phyloP scores from a whole-genome alignment of 2,113 vertebrate genomes.

The Phyllostomus discolor region DNA sequence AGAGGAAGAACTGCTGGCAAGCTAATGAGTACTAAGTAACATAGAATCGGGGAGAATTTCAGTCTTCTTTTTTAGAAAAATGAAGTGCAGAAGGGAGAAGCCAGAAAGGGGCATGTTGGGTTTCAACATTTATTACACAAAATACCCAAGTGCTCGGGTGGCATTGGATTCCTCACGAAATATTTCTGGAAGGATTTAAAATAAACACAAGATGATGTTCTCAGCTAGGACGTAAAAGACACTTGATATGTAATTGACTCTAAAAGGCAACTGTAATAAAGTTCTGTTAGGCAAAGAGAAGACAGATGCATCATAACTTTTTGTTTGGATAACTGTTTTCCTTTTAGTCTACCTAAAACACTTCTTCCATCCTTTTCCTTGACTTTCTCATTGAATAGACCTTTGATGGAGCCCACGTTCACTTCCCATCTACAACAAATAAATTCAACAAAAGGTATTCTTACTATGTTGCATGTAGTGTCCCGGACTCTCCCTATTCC shows the following conservation, averaged over 20 bases:
- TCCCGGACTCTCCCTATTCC: neutral
- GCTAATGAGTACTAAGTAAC: conserved; percentile 29
- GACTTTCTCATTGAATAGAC: neutral
- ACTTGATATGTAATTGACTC: neutral
- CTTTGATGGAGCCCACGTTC: neutral
- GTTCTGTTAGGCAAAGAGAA: neutral
- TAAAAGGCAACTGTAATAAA: neutral
- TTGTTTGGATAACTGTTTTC: neutral
- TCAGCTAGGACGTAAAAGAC: neutral
- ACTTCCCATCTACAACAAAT: neutral
- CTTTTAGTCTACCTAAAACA: neutral
- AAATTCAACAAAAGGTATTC: neutral
- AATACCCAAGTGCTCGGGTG: neutral
- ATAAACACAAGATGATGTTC: neutral
- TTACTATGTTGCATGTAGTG: rapidly evolving
- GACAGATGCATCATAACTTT: neutral
- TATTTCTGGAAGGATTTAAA: neutral
- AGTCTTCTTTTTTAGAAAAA: neutral
- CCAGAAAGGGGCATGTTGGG: neutral
- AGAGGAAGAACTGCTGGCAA: neutral
- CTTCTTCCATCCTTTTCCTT: neutral
- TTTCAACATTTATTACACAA: neutral
- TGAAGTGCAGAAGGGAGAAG: neutral
- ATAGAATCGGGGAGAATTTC: neutral
- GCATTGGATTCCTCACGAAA: neutral